phyloP scores from a whole-genome alignment of 1,140 invertebrate genomes.

The Anastrepha obliqua region DNA sequence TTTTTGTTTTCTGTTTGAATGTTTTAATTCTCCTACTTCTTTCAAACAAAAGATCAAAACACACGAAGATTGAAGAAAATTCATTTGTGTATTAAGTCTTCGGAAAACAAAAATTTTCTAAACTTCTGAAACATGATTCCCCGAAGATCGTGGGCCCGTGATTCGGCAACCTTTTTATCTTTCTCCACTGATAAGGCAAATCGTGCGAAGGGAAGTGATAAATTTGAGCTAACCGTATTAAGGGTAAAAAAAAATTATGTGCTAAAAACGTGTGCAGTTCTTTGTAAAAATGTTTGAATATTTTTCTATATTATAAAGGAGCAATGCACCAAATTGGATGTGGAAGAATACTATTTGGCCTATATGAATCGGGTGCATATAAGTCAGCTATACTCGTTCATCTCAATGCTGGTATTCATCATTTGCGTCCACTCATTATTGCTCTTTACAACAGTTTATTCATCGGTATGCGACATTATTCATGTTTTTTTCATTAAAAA shows the following conservation, averaged over 20 bases:
- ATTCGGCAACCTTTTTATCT: background rate
- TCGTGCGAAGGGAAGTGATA: background rate
- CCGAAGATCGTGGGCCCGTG: background rate
- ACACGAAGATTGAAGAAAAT: background rate
- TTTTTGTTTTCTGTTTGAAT: too few species aligned
- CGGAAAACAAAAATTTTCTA: background rate
- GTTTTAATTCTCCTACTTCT: too few species aligned
- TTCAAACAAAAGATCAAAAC: background rate
- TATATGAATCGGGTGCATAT: slow-evolving; percentile 86
- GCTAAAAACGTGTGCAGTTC: background rate
- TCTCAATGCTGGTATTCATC: slow-evolving; percentile 82
- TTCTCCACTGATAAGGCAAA: background rate
- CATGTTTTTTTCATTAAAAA: too few species aligned
- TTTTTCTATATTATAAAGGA: background rate
- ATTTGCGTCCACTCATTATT: slow-evolving; percentile 79
- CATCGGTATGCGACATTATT: slow-evolving; percentile 67
- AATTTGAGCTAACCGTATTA: background rate
- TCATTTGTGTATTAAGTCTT: background rate
- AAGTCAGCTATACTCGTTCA: slow-evolving; percentile 84
- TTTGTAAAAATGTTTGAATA: background rate
- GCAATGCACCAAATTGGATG: background rate
- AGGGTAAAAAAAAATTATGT: background rate
- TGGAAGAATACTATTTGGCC: slow-evolving; percentile 83
- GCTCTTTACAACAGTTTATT: slow-evolving; percentile 76
- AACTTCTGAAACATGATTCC: background rate